Evolutionary conservation across 2,113 vertebrate genomes (phyloP).

Genomic region (Psettodes erumei): DNA sequence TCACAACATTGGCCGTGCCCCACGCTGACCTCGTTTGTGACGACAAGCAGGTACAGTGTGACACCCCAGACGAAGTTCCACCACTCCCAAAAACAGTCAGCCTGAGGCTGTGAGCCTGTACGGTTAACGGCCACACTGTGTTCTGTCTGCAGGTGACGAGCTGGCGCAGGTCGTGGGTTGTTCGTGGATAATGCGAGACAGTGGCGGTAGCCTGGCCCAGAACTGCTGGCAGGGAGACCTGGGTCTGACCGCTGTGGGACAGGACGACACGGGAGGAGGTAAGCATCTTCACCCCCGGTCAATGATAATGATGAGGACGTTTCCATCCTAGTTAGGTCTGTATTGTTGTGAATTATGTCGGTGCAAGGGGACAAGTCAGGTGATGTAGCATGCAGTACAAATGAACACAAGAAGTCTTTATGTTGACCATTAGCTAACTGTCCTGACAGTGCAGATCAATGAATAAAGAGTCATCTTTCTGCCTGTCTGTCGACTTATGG

Average conservation of each 20-base stretch:
- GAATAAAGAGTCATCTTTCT: too few relatives aligned
- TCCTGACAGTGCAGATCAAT: too few relatives aligned
- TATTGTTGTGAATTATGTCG: neutral
- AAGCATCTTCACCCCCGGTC: neutral
- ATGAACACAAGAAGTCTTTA: too few relatives aligned
- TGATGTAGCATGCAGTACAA: too few relatives aligned
- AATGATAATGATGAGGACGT: neutral
- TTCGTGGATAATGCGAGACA: constrained; percentile 87
- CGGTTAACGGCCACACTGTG: neutral
- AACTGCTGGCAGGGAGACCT: constrained; percentile 87
- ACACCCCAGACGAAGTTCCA: neutral
- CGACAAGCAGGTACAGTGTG: neutral
- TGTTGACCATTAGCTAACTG: too few relatives aligned
- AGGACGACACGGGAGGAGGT: constrained; percentile 80
- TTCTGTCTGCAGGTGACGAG: constrained; percentile 74
- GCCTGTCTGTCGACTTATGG: too few relatives aligned
- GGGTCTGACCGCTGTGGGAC: constrained; percentile 81
- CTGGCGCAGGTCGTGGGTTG: constrained; percentile 86
- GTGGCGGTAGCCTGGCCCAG: constrained; percentile 84
- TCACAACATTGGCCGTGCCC: neutral
- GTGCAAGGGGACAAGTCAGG: neutral
- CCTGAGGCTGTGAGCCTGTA: too few relatives aligned
- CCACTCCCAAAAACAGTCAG: neutral
- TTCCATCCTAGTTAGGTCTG: neutral
- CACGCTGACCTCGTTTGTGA: neutral